Conservation (phyloP, 2,113 vertebrate species). For the Lepus europaeus region DNA sequence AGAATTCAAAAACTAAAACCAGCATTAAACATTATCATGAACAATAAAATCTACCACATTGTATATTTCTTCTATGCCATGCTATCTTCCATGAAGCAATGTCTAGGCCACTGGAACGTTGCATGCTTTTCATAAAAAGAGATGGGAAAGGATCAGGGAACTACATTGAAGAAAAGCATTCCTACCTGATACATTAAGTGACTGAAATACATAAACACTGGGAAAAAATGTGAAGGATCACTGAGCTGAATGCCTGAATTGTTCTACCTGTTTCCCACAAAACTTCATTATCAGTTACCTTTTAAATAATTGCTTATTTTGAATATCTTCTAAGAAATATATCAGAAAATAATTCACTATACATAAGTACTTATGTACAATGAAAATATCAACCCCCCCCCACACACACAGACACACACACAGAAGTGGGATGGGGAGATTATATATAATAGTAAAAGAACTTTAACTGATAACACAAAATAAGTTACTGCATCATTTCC, state of each 20-base stretch:
- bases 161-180: background rate
- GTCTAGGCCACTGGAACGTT: background rate
- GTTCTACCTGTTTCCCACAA: background rate
- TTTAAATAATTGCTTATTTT: background rate
- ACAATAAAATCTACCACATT: background rate
- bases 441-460: background rate
- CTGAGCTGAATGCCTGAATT: background rate
- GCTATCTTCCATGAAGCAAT: background rate
- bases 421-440: no score
- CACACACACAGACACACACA: no score
- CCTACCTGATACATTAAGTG: background rate
- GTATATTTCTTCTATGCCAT: background rate
- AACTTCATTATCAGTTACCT: background rate
- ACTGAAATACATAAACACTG: background rate
- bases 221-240: background rate
- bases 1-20: background rate
- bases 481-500: background rate
- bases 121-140: background rate
- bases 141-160: background rate
- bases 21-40: background rate
- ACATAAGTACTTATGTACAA: background rate
- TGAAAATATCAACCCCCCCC: background rate
- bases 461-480: background rate
- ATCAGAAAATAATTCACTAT: background rate
- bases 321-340: background rate